Base-by-base conservation (phyloP, 2,888 invertebrate genomes). In the Pandemis corylana region DNA sequence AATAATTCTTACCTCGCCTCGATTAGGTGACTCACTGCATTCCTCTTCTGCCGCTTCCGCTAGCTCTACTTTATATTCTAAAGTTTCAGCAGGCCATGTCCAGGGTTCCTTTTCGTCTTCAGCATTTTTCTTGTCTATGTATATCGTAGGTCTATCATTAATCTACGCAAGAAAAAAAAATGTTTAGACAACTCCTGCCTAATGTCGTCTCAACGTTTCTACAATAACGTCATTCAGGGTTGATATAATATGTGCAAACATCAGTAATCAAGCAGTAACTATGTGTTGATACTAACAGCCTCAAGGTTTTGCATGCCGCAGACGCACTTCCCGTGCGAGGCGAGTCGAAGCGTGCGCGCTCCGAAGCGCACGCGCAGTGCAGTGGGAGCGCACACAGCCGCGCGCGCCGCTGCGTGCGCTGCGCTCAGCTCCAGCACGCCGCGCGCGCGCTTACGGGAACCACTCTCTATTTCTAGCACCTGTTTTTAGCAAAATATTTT, bases 381-480 rank as follows among this genome's bases (percentile, higher is more conserved):
- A 0, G 88, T 88, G 0, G 94, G 93, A 49, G 80, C 76, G 41
- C 89, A 88, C 7, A 87, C 5, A 0, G 78, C 78, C 12, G 83
- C 81, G 72, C 84, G 86, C 13, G 89, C 49, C 0, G 90, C 91
- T 0, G 86, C 85, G 78, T 89, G 82, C 0, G 75, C 49, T 0
- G 90, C 89, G 0, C 56, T 77, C 20, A 93, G 51, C 76, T 93
- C 91, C 0, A 94, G 77, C 9, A 93, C 78, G 1, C 80, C 79
- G 2, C 92, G 89, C 0, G 90, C 80, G 0, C 92, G 89, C 70
- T 85, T 88, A 44, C 90, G 87, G 1, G 70, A 79, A 0, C 71
- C 77, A 0, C 79, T 71, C 0, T 92, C 93, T 0, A 76, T 6
- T 73, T 93, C 92, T 87, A 90, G 87, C n/a, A 89, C 79, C 93